A percentile compares a stretch with the other conserved stretches of the same genome.
Evolutionary conservation across 2,888 invertebrate species (phyloP).

Genomic region (Agapostemon virescens): DNA sequence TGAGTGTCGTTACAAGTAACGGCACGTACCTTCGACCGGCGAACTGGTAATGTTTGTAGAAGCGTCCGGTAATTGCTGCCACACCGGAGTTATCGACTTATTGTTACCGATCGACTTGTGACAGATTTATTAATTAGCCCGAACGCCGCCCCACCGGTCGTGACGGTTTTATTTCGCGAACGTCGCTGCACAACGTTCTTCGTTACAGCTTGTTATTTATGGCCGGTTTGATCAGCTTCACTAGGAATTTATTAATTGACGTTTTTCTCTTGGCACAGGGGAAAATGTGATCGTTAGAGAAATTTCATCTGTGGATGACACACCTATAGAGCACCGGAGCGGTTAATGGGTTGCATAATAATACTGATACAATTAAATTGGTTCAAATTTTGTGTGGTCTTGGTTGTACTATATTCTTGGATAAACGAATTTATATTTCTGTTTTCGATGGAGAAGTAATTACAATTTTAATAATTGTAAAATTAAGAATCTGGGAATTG

Average conservation of each 20-base stretch:
- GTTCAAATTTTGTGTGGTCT: too few species aligned
- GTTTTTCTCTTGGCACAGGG: not conserved
- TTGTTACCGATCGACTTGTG: slow-evolving; percentile 43
- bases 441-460: too few species aligned
- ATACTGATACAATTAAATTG: too few species aligned
- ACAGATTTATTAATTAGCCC: slow-evolving; percentile 53
- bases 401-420: too few species aligned
- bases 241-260: not conserved
- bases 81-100: slow-evolving; percentile 49
- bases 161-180: not conserved
- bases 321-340: too few species aligned
- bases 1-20: slow-evolving; percentile 56
- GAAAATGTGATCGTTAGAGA: not conserved
- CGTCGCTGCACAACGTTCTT: not conserved
- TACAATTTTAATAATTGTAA: too few species aligned
- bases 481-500: too few species aligned
- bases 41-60: slow-evolving; percentile 52
- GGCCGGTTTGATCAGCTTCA: not conserved
- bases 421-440: too few species aligned
- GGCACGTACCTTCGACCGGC: slow-evolving; percentile 52
- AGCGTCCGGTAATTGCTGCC: slow-evolving; percentile 50
- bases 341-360: too few species aligned
- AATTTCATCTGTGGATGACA: too few species aligned
- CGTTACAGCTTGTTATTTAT: not conserved
- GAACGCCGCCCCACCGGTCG: not conserved